Evolutionary conservation across 2,888 invertebrate species (phyloP).

Genomic region (Eupeodes latifasciatus): DNA sequence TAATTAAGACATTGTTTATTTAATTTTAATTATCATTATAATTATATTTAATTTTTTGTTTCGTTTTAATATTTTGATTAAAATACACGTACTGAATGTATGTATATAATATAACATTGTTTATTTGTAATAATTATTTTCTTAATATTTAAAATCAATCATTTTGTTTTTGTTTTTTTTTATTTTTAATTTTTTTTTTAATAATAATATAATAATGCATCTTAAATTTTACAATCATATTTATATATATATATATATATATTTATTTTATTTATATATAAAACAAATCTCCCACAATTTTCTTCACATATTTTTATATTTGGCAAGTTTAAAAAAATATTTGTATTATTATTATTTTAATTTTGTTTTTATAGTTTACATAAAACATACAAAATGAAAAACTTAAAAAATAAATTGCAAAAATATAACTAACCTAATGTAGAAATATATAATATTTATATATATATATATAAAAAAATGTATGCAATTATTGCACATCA

Average conservation of each 20-base stretch:
- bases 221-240: constrained; percentile 67
- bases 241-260: constrained; percentile 58
- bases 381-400: constrained; percentile 44
- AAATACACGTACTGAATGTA: constrained; percentile 82
- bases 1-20: constrained; percentile 82
- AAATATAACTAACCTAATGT: constrained; percentile 42
- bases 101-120: constrained; percentile 81
- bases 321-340: constrained; percentile 59
- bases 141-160: constrained; percentile 74
- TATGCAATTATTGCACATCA: constrained; percentile 63
- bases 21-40: constrained; percentile 65
- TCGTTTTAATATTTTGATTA: constrained; percentile 80
- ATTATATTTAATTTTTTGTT: constrained; percentile 64
- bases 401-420: constrained; percentile 61
- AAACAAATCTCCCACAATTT: constrained; percentile 74
- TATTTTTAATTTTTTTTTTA: constrained; percentile 20
- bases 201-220: constrained; percentile 70
- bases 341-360: constrained; percentile 23
- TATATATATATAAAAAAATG: constrained; percentile 23
- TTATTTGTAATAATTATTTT: constrained; percentile 67
- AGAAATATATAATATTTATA: constrained; percentile 9
- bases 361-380: constrained; percentile 38
- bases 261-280: constrained; percentile 57
- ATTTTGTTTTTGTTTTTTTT: constrained; percentile 25
- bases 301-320: constrained; percentile 50